Base-by-base conservation (phyloP, 2,888 invertebrate species). In the Thereva nobilitata region DNA sequence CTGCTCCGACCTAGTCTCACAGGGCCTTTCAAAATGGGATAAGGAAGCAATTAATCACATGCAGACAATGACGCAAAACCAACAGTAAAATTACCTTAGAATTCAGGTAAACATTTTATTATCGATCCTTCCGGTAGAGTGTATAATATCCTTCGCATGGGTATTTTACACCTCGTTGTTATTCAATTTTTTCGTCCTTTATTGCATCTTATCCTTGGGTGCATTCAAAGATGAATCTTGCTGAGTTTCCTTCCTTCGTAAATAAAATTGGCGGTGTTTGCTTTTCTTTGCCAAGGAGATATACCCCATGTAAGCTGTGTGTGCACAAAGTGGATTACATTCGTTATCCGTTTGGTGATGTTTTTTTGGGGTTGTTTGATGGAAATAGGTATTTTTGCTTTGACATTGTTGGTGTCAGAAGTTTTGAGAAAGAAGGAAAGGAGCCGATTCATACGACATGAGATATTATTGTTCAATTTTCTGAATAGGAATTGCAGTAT, bases 101-200 rank as follows among this genome's bases (percentile, higher is more conserved):
- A 53, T 40, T 50, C 50, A 23, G 12, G 50, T 50, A 50, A n/a
- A 50, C 35, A 50, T 50, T 50, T 50, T 50, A 50, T 53, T 37
- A 10, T 40, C 37, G 8, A 7, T 53, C 38, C 53, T 40, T 40
- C 37, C 53, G 40, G 40, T 40, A 37, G 53, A 40, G 10, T 53
- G 37, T 10, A 23, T 5, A n/a, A 40, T 53, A 10, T 38, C 38
- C 53, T 23, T 23, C 23, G 23, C 23, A 23, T 23, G 23, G 23
- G 38, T 53, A 37, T 53, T 53, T 53, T 53, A 40, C 53, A 53
- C 53, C 40, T 53, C 53, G 38, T 53, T 53, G 53, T 53, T 53
- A 53, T 53, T 10, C 37, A 53, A 53, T 53, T 53, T 40, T 38
- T 53, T 9, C 9, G 10, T 23, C 10, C n/a, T 40, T 53, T 53